Conservation (phyloP, 2,797 vertebrate genomes). For the Rhynchonycteris naso region DNA sequence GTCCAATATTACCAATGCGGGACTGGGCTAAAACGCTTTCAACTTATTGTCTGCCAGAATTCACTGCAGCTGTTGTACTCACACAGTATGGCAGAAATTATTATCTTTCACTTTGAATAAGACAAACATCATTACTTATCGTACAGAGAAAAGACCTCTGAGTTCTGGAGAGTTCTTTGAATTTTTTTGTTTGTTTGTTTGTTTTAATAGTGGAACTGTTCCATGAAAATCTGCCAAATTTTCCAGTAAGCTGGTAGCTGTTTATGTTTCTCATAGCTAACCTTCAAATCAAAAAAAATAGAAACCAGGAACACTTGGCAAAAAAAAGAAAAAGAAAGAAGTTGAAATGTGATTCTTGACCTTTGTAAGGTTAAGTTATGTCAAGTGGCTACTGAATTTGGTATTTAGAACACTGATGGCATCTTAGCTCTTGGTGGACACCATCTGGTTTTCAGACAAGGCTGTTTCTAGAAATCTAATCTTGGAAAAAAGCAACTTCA, state of each 20-base stretch:
- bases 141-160: not conserved
- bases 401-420: not conserved
- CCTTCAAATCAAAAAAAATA: not conserved
- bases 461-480: not conserved
- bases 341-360: not conserved
- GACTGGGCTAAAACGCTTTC: not conserved
- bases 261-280: not conserved
- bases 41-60: not conserved
- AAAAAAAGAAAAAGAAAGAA: not conserved
- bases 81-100: not conserved
- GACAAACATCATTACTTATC: not conserved
- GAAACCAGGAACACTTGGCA: not conserved
- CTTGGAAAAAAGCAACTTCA: not conserved
- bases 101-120: not conserved
- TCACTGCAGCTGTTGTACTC: not conserved
- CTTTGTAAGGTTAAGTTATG: constrained; percentile 9
- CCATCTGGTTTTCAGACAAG: not conserved
- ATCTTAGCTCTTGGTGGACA: not conserved
- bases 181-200: not conserved
- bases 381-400: not conserved
- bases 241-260: not conserved
- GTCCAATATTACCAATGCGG: not conserved
- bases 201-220: not conserved
- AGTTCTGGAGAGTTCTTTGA: not conserved
- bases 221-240: not conserved